Evolutionary conservation across 2,888 invertebrate genomes (phyloP).

Genomic region (Diarsia dahlii): DNA sequence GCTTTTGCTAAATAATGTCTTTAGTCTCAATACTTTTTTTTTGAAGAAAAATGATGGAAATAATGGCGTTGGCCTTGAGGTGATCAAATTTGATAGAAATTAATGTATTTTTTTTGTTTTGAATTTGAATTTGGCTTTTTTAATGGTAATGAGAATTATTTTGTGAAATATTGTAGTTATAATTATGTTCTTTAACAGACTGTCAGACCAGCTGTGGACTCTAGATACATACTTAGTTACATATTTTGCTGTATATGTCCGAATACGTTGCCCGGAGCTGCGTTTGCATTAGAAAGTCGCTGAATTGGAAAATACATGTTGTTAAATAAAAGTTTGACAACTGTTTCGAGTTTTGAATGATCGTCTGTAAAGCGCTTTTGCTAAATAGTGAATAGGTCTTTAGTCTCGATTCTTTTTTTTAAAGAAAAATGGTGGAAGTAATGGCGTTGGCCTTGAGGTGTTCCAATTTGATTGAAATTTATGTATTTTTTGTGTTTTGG

Average conservation of each 20-base stretch:
- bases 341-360: conserved; percentile 37
- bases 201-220: background rate
- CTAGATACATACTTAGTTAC: accelerated
- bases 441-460: too few relatives aligned
- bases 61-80: conserved; percentile 38
- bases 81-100: conserved; percentile 21
- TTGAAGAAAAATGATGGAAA: conserved; percentile 22
- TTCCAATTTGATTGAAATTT: too few relatives aligned
- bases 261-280: background rate
- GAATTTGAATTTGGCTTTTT: background rate
- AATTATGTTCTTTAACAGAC: too few relatives aligned
- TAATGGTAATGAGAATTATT: background rate
- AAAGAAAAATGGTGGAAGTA: too few relatives aligned
- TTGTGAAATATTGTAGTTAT: too few relatives aligned
- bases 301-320: conserved; percentile 60
- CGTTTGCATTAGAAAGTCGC: conserved; percentile 56
- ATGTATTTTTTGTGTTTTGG: too few relatives aligned
- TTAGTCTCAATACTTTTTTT: conserved; percentile 14
- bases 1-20: conserved; percentile 37
- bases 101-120: conserved; percentile 11
- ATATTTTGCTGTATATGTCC: background rate
- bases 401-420: too few relatives aligned
- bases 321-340: conserved; percentile 57
- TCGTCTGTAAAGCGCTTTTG: conserved; percentile 42
- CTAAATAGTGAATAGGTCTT: too few relatives aligned